phyloP scores from a whole-genome alignment of 2,888 invertebrate species.

The Herminia tarsipennalis region DNA sequence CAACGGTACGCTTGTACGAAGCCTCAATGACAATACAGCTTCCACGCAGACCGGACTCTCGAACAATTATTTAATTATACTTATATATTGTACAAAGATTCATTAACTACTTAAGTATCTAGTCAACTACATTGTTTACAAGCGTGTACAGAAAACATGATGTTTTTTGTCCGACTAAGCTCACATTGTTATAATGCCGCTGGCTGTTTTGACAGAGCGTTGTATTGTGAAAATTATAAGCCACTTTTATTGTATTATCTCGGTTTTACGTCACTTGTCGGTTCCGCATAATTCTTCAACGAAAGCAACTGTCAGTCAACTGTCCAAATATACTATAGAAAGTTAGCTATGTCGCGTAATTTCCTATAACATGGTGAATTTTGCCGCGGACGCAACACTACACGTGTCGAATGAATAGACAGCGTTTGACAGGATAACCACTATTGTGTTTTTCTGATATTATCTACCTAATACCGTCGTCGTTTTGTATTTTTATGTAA shows the following conservation, averaged over 20 bases:
- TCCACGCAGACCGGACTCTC: no score
- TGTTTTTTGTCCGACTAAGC: slow-evolving; percentile 9
- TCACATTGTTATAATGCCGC: slow-evolving; percentile 22
- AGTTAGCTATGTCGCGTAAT: slow-evolving; percentile 64
- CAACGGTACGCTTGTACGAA: no score
- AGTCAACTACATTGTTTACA: not conserved
- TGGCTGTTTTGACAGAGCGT: slow-evolving; percentile 33
- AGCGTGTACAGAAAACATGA: slow-evolving; percentile 3
- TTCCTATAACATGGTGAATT: slow-evolving; percentile 65
- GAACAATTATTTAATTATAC: no score
- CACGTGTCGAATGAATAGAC: slow-evolving; percentile 43
- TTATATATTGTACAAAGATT: no score
- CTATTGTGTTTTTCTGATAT: slow-evolving; percentile 30
- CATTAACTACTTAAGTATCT: slow-evolving; percentile 1
- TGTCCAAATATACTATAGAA: slow-evolving; percentile 72
- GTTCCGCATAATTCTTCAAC: slow-evolving; percentile 74
- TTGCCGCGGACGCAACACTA: slow-evolving; percentile 56
- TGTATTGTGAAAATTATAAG: slow-evolving; percentile 31
- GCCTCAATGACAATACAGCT: no score
- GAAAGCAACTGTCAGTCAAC: slow-evolving; percentile 82
- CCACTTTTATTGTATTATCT: slow-evolving; percentile 34
- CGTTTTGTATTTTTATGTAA: not conserved
- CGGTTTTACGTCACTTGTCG: slow-evolving; percentile 60
- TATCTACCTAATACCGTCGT: slow-evolving; percentile 5
- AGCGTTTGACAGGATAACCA: slow-evolving; percentile 36